These are phyloP conservation scores for Automeris io DNA, from an alignment of 2,888 invertebrate genomes.

Conservation along the genomic window DNA sequence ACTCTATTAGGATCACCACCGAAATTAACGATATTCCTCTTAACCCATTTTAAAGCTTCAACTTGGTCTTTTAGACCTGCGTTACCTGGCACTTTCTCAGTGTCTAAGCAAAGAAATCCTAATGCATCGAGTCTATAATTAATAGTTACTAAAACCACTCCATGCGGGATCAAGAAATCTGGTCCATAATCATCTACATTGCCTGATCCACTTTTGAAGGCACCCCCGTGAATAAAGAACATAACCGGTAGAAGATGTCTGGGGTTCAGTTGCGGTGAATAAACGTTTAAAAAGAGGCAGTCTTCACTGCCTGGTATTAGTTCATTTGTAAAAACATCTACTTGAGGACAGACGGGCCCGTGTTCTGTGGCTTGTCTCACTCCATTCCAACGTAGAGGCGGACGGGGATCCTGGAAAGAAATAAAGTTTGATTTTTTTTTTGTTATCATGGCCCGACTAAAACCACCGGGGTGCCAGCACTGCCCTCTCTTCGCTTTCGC, in stretches of 20 bases:
- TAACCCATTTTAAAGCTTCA: slow-evolving; percentile 35
- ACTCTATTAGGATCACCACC: slow-evolving; percentile 37
- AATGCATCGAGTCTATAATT: slow-evolving; percentile 72
- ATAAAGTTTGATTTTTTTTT: neutral
- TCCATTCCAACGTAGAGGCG: slow-evolving; percentile 41
- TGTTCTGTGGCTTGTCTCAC: slow-evolving; percentile 36
- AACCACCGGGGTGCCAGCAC: no score
- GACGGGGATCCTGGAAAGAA: slow-evolving; percentile 32
- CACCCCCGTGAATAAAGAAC: slow-evolving; percentile 41
- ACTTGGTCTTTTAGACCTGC: slow-evolving; percentile 68
- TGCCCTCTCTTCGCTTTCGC: no score
- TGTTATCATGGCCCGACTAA: no score
- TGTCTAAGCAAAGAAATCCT: slow-evolving; percentile 72
- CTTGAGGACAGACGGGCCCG: slow-evolving; percentile 40
- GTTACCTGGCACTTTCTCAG: slow-evolving; percentile 76
- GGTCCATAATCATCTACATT: slow-evolving; percentile 67
- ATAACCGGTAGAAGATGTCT: slow-evolving; percentile 29
- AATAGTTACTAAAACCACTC: slow-evolving; percentile 70
- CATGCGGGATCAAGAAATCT: slow-evolving; percentile 67
- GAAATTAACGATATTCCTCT: slow-evolving; percentile 33
- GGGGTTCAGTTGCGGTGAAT: slow-evolving; percentile 26
- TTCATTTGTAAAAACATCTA: slow-evolving; percentile 24
- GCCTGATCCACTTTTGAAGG: slow-evolving; percentile 33
- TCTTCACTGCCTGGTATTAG: slow-evolving; percentile 31
- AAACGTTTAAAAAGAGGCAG: slow-evolving; percentile 44